Conservation (phyloP, 2,113 vertebrate genomes). For the Oryzias celebensis region DNA sequence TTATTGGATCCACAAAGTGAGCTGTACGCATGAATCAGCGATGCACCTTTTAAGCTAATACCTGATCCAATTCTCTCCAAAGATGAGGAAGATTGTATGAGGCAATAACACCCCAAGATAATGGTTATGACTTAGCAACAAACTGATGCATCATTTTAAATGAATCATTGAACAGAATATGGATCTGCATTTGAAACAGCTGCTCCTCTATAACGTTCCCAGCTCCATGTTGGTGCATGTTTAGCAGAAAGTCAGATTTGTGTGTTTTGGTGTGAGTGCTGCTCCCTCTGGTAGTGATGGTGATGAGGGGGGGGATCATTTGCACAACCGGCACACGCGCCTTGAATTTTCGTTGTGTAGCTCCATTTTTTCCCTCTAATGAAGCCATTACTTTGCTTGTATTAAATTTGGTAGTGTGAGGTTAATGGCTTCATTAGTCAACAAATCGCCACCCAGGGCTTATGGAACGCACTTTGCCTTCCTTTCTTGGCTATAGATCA, state of each 20-base stretch:
- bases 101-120: slow-evolving; percentile 21
- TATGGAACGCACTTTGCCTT: slow-evolving; percentile 53
- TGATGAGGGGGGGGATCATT: slow-evolving; percentile 25
- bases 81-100: slow-evolving; percentile 25
- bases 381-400: slow-evolving; percentile 71
- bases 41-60: slow-evolving; percentile 21
- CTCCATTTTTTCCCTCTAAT: slow-evolving; percentile 65
- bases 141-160: slow-evolving; percentile 10
- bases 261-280: slow-evolving; percentile 17
- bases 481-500: slow-evolving; percentile 67
- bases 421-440: slow-evolving; percentile 80
- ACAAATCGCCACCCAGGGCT: slow-evolving; percentile 69
- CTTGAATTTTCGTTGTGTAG: slow-evolving; percentile 52
- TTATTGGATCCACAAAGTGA: slow-evolving; percentile 13
- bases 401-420: slow-evolving; percentile 75
- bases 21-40: slow-evolving; percentile 10
- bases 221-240: slow-evolving; percentile 3
- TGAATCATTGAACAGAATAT: background rate
- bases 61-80: slow-evolving; percentile 17
- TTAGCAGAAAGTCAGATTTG: slow-evolving; percentile 41
- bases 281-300: slow-evolving; percentile 32
- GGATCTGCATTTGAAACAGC: slow-evolving; percentile 16
- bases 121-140: slow-evolving; percentile 21
- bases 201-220: slow-evolving; percentile 16
- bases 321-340: slow-evolving; percentile 29